Base-by-base conservation (phyloP, 2,888 invertebrate species). In the Epiblema foenella region DNA sequence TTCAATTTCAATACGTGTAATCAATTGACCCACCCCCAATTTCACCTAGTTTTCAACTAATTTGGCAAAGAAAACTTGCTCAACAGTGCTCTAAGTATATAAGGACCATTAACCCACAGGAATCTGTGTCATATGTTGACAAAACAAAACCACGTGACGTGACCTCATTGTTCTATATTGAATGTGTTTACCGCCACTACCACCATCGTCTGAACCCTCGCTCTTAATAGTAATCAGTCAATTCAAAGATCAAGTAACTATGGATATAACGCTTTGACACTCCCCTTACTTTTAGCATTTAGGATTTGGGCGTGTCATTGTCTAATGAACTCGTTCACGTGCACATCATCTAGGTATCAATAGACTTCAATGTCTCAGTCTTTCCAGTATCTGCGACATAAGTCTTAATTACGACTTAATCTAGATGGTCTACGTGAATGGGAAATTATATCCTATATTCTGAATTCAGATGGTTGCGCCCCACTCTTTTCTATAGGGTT, bases 101-200 rank as follows among this genome's bases (percentile, higher is more conserved):
- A 20, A 24, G 17, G 17, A 33, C 39, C 29, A 39, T 51, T 51
- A 68, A 52, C 24, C 52, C 51, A 46, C 17, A 46, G 9, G 17
- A 12, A 29, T 18, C 12, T 17, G 12, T 58, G 59, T 52, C 68
- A 52, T 52, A 20, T 60, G 68, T 52, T 68, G 68, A 68, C 68
- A 60, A 63, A 62, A 62, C 49, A 49, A 59, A 60, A 68, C 33
- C 49, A 20, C 29, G 42, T 52, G 67, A 52, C 39, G 42, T 52
- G 67, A 59, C 59, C 52, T 60, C 29, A 18, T 52, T 58, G 12
- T 17, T 67, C 17, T 17, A 51, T 52, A 52, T 18, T 68, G 59
- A 67, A 67, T 67, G 68, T 59, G 24, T 60, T 52, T 20, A 62
- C 37, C 20, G 10, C 52, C 29, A 29, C n/a, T n/a, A n/a, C 59